Percentiles rank a stretch among this genome's conserved stretches.
Evolutionary conservation across 2,888 invertebrate genomes (phyloP).

Genomic region (Caenorhabditis sp.): DNA sequence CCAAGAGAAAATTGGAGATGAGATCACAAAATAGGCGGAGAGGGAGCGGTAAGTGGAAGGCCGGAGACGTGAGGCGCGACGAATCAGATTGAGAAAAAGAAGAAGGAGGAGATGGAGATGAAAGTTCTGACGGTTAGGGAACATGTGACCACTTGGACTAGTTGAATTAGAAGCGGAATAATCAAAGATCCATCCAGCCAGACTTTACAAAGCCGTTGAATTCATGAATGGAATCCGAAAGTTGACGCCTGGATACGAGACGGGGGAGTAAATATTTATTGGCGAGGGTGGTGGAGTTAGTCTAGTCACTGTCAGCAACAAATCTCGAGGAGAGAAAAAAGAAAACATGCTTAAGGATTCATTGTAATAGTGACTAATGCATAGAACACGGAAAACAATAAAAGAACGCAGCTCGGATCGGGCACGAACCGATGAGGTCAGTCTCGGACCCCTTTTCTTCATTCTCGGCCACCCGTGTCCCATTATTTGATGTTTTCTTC

Average conservation of each 20-base stretch:
- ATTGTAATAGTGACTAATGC: conserved; percentile 47
- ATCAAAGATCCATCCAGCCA: conserved; percentile 15
- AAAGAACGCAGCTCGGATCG: not conserved
- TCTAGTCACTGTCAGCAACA: conserved; percentile 32
- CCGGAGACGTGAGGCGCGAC: conserved; percentile 18
- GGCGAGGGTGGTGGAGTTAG: conserved; percentile 11
- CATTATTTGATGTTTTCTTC: conserved; percentile 24
- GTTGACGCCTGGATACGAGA: conserved; percentile 17
- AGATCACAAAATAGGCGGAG: too few relatives aligned
- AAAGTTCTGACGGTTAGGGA: conserved; percentile 27
- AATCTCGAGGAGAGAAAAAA: conserved; percentile 22
- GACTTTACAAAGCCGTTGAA: conserved; percentile 5
- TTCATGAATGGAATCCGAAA: conserved; percentile 15
- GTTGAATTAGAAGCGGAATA: conserved; percentile 12
- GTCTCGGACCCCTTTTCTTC: not conserved
- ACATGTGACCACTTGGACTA: conserved; percentile 17
- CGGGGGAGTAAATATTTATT: conserved; percentile 28
- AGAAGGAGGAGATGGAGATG: too few relatives aligned
- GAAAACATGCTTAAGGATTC: conserved; percentile 51
- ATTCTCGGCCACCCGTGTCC: conserved; percentile 16
- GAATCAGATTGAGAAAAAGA: conserved; percentile 15
- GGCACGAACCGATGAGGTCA: conserved; percentile 12
- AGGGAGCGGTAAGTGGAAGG: not conserved
- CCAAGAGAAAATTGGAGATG: conserved; percentile 10
- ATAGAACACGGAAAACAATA: conserved; percentile 15